These are phyloP conservation scores for Etheostoma nigrum DNA, from an alignment of 2,797 vertebrate species.

Conservation along the genomic window DNA sequence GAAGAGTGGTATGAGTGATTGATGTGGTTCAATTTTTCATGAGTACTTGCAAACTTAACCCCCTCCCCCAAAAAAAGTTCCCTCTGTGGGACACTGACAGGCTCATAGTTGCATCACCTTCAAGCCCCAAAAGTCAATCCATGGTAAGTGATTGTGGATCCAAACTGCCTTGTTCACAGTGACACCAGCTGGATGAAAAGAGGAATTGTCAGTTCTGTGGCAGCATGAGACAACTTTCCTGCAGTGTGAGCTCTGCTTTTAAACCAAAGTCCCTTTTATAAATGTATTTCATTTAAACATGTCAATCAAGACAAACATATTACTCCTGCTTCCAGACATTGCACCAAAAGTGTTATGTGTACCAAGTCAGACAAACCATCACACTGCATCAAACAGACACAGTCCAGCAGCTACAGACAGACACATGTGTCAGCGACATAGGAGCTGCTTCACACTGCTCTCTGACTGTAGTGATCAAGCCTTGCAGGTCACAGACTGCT, in stretches of 20 bases:
- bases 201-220: neutral
- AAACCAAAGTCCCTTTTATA: neutral
- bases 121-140: neutral
- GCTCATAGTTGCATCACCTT: slow-evolving; percentile 28
- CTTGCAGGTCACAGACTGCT: neutral
- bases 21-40: slow-evolving; percentile 33
- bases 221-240: neutral
- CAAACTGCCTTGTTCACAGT: slow-evolving; percentile 2
- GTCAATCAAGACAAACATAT: neutral
- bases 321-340: neutral
- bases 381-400: neutral
- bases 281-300: neutral
- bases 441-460: slow-evolving; percentile 15
- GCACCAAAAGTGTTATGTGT: neutral
- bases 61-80: neutral
- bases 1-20: neutral
- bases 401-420: neutral
- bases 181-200: slow-evolving; percentile 30
- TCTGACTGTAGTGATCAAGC: neutral
- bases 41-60: slow-evolving; percentile 4
- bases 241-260: neutral
- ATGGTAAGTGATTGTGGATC: neutral
- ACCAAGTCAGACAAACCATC: slow-evolving; percentile 4
- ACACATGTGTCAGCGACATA: neutral
- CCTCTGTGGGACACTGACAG: slow-evolving; percentile 26